phyloP scores from a whole-genome alignment of 2,797 vertebrate genomes.

The Telmatherina bonti region DNA sequence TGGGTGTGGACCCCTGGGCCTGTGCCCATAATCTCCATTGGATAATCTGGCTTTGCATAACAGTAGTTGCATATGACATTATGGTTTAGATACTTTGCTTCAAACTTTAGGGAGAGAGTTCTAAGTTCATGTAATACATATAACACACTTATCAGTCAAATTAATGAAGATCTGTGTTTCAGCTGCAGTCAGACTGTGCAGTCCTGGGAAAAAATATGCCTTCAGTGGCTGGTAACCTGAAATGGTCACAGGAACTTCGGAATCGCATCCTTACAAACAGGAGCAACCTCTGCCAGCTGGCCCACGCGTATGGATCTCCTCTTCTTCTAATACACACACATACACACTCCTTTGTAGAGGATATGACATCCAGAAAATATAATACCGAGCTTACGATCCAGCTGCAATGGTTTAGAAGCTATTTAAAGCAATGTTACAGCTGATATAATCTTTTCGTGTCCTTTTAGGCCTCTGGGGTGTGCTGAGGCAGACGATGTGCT shows the following conservation, averaged over 20 bases:
- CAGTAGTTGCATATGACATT: neutral
- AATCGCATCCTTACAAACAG: constrained; percentile 78
- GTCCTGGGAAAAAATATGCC: constrained; percentile 84
- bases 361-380: constrained; percentile 8
- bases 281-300: constrained; percentile 76
- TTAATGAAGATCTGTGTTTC: constrained; percentile 49
- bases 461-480: constrained; percentile 72
- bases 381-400: neutral
- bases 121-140: neutral
- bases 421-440: neutral
- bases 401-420: neutral
- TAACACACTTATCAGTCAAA: neutral
- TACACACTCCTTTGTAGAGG: neutral
- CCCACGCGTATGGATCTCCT: constrained; percentile 71
- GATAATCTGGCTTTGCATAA: too few relatives aligned
- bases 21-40: too few relatives aligned
- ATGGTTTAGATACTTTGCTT: neutral
- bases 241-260: constrained; percentile 82
- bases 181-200: constrained; percentile 74
- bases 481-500: constrained; percentile 79
- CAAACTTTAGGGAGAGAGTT: neutral
- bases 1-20: too few relatives aligned
- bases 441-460: neutral
- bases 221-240: constrained; percentile 82
- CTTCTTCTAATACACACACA: neutral